A percentile compares a stretch with the other conserved stretches of the same genome.
phyloP scores from a whole-genome alignment of 1,140 invertebrate genomes.

The Chelonus insularis region DNA sequence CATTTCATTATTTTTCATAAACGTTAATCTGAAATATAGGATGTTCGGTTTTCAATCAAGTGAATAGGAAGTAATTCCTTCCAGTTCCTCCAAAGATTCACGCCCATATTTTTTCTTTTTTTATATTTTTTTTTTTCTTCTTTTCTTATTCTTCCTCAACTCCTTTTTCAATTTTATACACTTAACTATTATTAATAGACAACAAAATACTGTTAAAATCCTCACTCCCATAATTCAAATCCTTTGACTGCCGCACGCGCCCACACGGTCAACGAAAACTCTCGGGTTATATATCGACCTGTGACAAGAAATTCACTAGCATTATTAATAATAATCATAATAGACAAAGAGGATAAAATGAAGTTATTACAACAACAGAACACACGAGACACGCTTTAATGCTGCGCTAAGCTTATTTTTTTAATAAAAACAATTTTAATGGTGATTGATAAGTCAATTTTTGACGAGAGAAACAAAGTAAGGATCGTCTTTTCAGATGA shows the following conservation, averaged over 20 bases:
- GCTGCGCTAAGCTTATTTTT: conserved; percentile 29
- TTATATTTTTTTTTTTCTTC: neutral
- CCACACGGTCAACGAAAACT: conserved; percentile 48
- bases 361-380: too few relatives aligned
- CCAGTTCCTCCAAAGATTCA: conserved; percentile 13
- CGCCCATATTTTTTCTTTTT: neutral
- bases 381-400: conserved; percentile 27
- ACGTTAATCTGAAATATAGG: conserved; percentile 1
- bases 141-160: conserved; percentile 23
- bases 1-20: conserved; percentile 3
- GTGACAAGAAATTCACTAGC: conserved; percentile 5
- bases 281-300: conserved; percentile 2
- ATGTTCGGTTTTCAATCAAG: conserved; percentile 17
- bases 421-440: conserved; percentile 5
- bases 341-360: too few relatives aligned
- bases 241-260: conserved; percentile 53
- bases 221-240: conserved; percentile 17
- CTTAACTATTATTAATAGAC: conserved; percentile 28
- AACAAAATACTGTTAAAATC: conserved; percentile 28
- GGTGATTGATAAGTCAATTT: conserved; percentile 22
- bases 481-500: conserved; percentile 52
- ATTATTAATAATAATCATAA: neutral
- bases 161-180: conserved; percentile 11
- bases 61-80: conserved; percentile 15
- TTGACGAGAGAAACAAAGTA: conserved; percentile 18